Conservation (phyloP, 2,888 invertebrate species). For the Oxycera nigricornis region DNA sequence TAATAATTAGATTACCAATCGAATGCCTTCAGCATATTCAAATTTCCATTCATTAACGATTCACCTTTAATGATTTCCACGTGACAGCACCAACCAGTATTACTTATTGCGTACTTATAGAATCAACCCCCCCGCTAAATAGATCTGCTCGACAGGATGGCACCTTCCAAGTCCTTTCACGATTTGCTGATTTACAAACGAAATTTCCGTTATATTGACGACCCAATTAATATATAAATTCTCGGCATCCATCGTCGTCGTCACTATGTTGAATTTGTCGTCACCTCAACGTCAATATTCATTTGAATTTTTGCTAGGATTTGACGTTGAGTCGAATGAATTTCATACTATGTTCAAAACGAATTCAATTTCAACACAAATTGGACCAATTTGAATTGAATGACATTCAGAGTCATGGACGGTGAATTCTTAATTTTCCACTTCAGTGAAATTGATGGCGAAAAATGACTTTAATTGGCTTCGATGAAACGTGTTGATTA, state of each 20-base stretch:
- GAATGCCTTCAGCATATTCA: not conserved
- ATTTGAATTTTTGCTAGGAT: constrained; percentile 3
- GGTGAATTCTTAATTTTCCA: constrained; percentile 27
- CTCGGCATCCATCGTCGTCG: not conserved
- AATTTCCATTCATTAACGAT: not conserved
- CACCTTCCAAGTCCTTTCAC: not conserved
- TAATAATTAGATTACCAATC: too few relatives aligned
- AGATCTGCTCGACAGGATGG: not conserved
- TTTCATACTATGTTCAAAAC: not conserved
- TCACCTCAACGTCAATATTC: constrained; percentile 10
- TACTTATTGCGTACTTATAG: not conserved
- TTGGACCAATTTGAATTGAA: constrained; percentile 20
- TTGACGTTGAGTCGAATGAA: not conserved
- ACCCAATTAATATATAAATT: constrained; percentile 37
- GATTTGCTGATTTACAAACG: not conserved
- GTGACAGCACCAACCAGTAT: not conserved
- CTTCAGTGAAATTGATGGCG: constrained; percentile 12
- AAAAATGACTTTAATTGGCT: constrained; percentile 4
- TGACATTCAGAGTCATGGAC: not conserved
- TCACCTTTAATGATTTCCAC: not conserved
- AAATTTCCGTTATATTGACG: constrained; percentile 33
- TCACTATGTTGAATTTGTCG: constrained; percentile 8
- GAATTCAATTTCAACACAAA: constrained; percentile 21
- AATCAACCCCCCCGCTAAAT: not conserved
- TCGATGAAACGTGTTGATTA: not conserved